Conservation (phyloP, 2,113 vertebrate genomes). For the Syngnathus floridae region DNA sequence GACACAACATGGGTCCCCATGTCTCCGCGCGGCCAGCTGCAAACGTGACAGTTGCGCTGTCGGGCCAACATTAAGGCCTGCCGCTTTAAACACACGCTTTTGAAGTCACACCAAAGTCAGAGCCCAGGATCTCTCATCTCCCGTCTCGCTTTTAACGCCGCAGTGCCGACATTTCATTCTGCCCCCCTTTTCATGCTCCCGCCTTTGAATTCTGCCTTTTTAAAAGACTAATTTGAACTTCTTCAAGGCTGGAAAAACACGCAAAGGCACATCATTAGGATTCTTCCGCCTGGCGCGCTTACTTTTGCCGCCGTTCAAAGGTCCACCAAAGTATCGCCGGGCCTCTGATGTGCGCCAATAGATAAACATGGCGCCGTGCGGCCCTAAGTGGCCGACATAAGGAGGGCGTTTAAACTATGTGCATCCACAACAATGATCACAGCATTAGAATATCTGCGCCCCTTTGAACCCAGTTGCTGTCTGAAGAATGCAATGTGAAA, state of each 20-base stretch:
- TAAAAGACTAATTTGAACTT: slow-evolving; percentile 75
- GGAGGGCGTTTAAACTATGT: slow-evolving; percentile 16
- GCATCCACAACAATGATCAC: slow-evolving; percentile 16
- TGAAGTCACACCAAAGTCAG: slow-evolving; percentile 78
- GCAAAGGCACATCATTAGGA: slow-evolving; percentile 59
- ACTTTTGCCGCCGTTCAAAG: slow-evolving; percentile 61
- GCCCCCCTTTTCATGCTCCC: slow-evolving; percentile 66
- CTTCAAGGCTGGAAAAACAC: slow-evolving; percentile 66
- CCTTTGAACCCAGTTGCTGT: neutral
- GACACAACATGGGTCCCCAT: slow-evolving; percentile 35
- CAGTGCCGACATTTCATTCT: slow-evolving; percentile 70
- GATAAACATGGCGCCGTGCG: slow-evolving; percentile 1
- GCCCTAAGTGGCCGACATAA: slow-evolving; percentile 3
- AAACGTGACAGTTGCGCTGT: slow-evolving; percentile 67
- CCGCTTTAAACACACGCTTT: slow-evolving; percentile 71
- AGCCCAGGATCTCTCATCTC: slow-evolving; percentile 74
- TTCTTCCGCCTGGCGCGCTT: slow-evolving; percentile 59
- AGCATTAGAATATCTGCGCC: neutral
- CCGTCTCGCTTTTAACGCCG: slow-evolving; percentile 71
- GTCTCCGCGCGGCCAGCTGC: slow-evolving; percentile 65
- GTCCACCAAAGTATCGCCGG: slow-evolving; percentile 38
- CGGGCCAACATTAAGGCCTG: slow-evolving; percentile 70
- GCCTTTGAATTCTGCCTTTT: slow-evolving; percentile 69
- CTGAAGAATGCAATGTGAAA: neutral
- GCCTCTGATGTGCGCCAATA: slow-evolving; percentile 29